These are phyloP conservation scores for Microcebus jonahi DNA, from an alignment of 2,113 vertebrate genomes.

Conservation along the genomic window DNA sequence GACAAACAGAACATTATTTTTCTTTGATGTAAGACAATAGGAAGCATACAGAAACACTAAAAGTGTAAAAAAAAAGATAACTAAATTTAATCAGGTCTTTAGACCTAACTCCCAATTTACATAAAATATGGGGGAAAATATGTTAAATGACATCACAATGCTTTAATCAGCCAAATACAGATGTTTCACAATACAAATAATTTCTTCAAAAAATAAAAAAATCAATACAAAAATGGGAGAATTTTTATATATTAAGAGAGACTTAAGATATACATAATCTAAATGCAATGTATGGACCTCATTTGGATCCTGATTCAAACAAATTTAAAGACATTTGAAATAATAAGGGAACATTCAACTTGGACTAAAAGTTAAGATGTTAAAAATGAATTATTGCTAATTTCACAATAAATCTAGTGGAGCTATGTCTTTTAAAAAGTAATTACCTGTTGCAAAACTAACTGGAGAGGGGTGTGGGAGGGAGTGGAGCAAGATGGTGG, in stretches of 20 bases:
- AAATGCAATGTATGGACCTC: neutral
- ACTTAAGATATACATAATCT: neutral
- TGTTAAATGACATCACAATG: neutral
- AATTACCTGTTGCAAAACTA: neutral
- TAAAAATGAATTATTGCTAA: neutral
- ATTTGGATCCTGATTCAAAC: neutral
- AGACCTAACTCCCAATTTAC: neutral
- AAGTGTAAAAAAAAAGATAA: neutral
- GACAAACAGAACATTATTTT: neutral
- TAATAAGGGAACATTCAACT: neutral
- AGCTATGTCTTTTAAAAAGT: neutral
- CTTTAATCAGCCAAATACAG: neutral
- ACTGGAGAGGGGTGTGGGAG: no score
- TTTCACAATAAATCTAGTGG: neutral
- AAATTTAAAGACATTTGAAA: slow-evolving; percentile 24
- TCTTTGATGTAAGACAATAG: neutral
- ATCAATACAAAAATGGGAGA: neutral
- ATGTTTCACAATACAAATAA: neutral
- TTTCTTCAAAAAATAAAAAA: neutral
- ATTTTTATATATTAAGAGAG: neutral
- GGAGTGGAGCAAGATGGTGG: no score
- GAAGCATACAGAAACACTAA: neutral
- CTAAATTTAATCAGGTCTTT: neutral
- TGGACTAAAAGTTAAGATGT: neutral
- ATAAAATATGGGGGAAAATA: neutral